Evolutionary conservation across 2,797 vertebrate genomes (phyloP), one percentile per base, ranked within the genome.

Genomic region (Garrulus glandarius): DNA sequence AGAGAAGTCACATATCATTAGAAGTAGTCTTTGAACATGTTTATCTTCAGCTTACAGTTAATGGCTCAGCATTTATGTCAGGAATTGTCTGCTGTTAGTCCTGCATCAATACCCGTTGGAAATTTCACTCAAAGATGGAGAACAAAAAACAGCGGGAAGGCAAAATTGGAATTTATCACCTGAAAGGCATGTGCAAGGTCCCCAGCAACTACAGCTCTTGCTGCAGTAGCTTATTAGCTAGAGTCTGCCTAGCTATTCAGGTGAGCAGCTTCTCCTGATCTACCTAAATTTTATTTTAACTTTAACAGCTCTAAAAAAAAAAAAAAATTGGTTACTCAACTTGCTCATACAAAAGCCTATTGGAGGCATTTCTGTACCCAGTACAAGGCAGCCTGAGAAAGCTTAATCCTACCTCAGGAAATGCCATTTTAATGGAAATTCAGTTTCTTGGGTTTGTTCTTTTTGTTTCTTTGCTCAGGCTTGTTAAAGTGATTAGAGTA

Each of bases 401-500:
- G 87, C 81, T 84, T 93, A 96, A 96, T 89, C 93, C 85, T 69
- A 77, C 80, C 83, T 89, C 60, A 67, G 76, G 74, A 92, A 94
- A 97, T 50, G 46, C 59, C 79, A 89, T 90, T 92, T 93, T 92
- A 94, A 96, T 90, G 89, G 92, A 95, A 94, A 84, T 81, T 93
- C 70, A 81, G 52, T 65, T 94, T 71, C 93, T 96, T 81, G 53
- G 37, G 67, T 95, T 92, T 89, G 71, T 91, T 86, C 75, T 82
- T 91, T 92, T 87, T 85, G 74, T 91, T 91, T 91, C 93, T 95
- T 86, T 94, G 92, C 86, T 94, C 88, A 92, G 86, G 79, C 87
- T 96, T 88, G 79, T 95, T 96, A 72, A 87, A 92, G 79, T 78
- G 93, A 96, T 97, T 92, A 96, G 78, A 94, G 92, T 64, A 95